Percentiles rank a stretch among this genome's conserved stretches.
phyloP scores from a whole-genome alignment of 2,797 vertebrate species.

The Etheostoma perlongum region DNA sequence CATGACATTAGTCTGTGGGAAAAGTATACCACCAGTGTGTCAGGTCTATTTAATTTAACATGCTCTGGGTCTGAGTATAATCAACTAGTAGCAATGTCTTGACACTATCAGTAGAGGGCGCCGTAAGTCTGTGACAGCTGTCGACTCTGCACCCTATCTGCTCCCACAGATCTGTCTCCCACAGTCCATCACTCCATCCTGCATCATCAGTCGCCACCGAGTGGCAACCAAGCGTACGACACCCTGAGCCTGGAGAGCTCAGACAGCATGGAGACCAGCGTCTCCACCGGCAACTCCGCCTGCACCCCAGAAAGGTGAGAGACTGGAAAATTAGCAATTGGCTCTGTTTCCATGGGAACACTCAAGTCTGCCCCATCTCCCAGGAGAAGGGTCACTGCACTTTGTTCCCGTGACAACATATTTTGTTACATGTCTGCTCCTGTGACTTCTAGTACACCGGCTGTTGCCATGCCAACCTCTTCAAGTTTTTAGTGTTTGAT shows the following conservation, averaged over 20 bases:
- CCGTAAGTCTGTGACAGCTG: constrained; percentile 81
- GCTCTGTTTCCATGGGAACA: constrained; percentile 85
- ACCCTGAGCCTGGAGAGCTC: constrained; percentile 98
- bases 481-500: constrained; percentile 70
- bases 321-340: constrained; percentile 64
- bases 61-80: constrained; percentile 83
- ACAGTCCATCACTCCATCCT: constrained; percentile 93
- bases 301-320: constrained; percentile 91
- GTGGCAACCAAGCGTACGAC: constrained; percentile 89
- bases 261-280: constrained; percentile 96
- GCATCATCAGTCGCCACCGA: constrained; percentile 88
- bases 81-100: constrained; percentile 80
- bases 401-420: constrained; percentile 90
- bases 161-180: constrained; percentile 72
- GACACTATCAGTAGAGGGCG: constrained; percentile 89
- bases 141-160: constrained; percentile 41
- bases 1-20: background rate
- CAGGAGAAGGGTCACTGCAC: constrained; percentile 77
- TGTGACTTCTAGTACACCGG: constrained; percentile 63
- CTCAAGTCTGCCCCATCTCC: constrained; percentile 77
- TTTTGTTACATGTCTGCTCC: constrained; percentile 77
- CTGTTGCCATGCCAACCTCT: constrained; percentile 84
- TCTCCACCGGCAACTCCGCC: constrained; percentile 93
- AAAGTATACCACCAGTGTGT: background rate
- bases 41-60: constrained; percentile 52